Evolutionary conservation across 2,797 vertebrate genomes (phyloP).

Genomic region (Cheirogaleus major): DNA sequence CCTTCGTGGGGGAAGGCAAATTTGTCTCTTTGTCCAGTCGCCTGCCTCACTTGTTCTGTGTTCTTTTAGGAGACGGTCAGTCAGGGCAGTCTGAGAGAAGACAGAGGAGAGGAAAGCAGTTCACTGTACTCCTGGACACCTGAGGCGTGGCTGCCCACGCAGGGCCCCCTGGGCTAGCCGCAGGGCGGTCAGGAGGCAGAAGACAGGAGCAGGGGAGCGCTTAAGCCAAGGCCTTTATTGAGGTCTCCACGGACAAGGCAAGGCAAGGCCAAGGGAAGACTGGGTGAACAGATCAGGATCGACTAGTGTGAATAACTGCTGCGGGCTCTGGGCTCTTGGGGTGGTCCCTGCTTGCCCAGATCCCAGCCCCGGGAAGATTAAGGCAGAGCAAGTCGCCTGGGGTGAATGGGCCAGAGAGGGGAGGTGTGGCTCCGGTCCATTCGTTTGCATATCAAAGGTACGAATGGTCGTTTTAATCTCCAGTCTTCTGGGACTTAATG

Average conservation of each 20-base stretch:
- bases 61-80: background rate
- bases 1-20: background rate
- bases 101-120: background rate
- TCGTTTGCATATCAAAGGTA: background rate
- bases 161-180: no score
- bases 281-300: background rate
- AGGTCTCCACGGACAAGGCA: background rate
- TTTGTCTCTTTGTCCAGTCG: background rate
- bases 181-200: background rate
- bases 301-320: background rate
- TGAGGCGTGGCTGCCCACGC: background rate
- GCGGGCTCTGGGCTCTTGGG: background rate
- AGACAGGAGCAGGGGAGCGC: background rate
- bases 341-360: no score
- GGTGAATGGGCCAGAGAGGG: background rate
- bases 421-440: background rate
- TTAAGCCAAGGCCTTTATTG: background rate
- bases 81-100: background rate
- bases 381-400: background rate
- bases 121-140: background rate
- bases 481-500: background rate
- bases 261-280: background rate
- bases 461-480: background rate
- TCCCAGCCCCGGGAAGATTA: background rate
- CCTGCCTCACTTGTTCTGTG: background rate